Evolutionary conservation across 2,113 vertebrate species (phyloP).

Genomic region (Mustelus asterias): DNA sequence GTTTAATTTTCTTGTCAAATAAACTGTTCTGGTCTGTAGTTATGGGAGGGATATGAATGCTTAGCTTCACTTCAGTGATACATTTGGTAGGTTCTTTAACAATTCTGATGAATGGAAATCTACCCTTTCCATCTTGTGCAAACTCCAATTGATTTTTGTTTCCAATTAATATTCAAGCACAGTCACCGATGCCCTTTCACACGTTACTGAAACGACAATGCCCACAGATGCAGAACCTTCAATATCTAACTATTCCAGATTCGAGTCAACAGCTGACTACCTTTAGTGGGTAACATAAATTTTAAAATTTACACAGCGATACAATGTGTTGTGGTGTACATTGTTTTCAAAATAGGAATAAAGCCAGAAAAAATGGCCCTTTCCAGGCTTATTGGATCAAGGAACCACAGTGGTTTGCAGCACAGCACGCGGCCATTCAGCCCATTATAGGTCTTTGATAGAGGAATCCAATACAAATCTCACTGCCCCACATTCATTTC

Average conservation of each 20-base stretch:
- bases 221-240: neutral
- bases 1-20: constrained; percentile 6
- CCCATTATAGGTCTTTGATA: neutral
- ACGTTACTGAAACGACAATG: neutral
- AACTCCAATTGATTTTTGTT: neutral
- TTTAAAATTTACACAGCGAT: neutral
- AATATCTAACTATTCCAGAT: neutral
- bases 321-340: neutral
- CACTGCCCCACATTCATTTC: neutral
- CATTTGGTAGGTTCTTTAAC: neutral
- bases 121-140: neutral
- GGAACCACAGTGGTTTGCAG: neutral
- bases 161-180: neutral
- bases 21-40: neutral
- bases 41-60: neutral
- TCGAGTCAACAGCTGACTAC: neutral
- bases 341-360: neutral
- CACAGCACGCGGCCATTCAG: neutral
- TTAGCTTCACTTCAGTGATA: neutral
- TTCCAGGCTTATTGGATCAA: neutral
- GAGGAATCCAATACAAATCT: neutral
- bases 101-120: neutral
- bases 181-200: neutral
- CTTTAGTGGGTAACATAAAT: neutral
- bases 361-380: neutral